These are phyloP conservation scores for Neodiprion lecontei DNA, from an alignment of 1,140 invertebrate species.

Conservation along the genomic window DNA sequence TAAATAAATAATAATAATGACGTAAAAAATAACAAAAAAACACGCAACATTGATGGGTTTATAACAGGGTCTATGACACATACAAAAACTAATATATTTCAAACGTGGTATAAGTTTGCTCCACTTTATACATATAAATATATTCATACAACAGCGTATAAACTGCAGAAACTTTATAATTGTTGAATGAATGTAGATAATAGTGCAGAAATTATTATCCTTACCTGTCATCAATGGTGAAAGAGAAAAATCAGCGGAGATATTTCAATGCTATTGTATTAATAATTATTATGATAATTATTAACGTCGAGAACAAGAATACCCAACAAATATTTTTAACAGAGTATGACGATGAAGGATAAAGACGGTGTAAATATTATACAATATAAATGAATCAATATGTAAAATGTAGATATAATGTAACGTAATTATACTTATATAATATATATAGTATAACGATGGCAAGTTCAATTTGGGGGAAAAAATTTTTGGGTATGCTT, in stretches of 20 bases:
- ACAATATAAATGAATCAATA: constrained; percentile 18
- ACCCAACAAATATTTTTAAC: constrained; percentile 57
- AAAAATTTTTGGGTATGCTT: constrained; percentile 15
- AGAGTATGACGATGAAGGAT: constrained; percentile 26
- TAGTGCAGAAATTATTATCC: too few species aligned
- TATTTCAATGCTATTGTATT: background rate
- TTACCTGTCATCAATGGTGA: constrained; percentile 14
- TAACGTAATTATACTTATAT: background rate
- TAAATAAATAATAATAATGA: background rate
- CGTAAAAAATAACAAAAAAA: background rate
- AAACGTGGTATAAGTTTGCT: background rate
- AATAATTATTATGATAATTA: too few species aligned
- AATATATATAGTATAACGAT: background rate
- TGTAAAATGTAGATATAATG: constrained; percentile 22
- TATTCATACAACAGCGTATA: background rate
- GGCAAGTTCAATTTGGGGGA: constrained; percentile 6
- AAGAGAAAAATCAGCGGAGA: constrained; percentile 19
- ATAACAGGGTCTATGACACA: constrained; percentile 12
- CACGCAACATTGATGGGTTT: constrained; percentile 6
- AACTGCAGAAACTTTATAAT: background rate
- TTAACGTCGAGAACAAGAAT: constrained; percentile 18
- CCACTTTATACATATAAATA: background rate
- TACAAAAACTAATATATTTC: background rate
- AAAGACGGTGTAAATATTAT: constrained; percentile 24
- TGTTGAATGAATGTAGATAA: too few species aligned